Evolutionary conservation across 1,140 invertebrate genomes (phyloP).

Genomic region (Hormaphis cornu): DNA sequence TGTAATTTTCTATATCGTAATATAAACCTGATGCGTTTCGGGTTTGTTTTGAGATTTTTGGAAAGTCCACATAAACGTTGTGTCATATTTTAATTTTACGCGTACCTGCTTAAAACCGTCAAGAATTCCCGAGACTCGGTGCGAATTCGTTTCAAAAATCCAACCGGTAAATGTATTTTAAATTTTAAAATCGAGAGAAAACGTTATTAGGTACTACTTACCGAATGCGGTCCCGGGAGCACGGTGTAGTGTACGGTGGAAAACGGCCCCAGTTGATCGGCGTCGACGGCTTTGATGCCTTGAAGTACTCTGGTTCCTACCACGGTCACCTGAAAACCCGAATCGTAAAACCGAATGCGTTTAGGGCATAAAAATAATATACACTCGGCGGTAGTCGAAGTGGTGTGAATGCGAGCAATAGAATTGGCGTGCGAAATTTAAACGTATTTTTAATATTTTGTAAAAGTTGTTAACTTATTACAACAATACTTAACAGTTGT

Average conservation of each 20-base stretch:
- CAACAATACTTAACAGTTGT: no score
- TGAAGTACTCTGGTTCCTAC: conserved; percentile 67
- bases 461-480: no score
- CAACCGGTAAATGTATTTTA: no score
- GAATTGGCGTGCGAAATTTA: not conserved
- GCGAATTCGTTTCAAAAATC: no score
- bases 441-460: no score
- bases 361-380: not conserved
- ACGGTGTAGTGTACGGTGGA: conserved; percentile 80
- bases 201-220: conserved; percentile 42
- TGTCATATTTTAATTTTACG: no score
- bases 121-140: no score
- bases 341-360: not conserved
- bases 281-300: conserved; percentile 67
- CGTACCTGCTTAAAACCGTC: no score
- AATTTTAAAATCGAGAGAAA: not conserved
- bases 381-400: not conserved
- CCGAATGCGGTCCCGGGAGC: conserved; percentile 63
- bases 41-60: no score
- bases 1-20: no score
- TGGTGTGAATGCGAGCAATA: not conserved
- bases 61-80: no score
- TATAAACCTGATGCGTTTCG: no score
- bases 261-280: conserved; percentile 79
- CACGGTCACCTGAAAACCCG: conserved; percentile 55